phyloP scores from a whole-genome alignment of 1,140 invertebrate genomes.

The Monochamus saltuarius region DNA sequence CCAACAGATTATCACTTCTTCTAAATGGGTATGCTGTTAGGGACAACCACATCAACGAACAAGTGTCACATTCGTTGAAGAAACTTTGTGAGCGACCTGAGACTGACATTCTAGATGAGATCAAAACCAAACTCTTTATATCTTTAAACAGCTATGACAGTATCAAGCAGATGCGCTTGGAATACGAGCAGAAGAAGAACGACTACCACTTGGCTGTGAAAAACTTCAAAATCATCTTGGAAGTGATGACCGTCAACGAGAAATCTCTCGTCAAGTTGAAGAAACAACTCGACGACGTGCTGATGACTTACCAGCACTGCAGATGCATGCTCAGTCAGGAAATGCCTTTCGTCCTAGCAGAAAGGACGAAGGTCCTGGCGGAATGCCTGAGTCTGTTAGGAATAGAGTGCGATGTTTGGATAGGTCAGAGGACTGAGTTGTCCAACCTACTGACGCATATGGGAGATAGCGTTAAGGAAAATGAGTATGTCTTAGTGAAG shows the following conservation, averaged over 20 bases:
- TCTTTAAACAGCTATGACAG: constrained; percentile 23
- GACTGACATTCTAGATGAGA: constrained; percentile 19
- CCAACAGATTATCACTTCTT: constrained; percentile 24
- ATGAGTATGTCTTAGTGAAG: constrained; percentile 2
- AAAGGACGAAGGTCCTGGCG: constrained; percentile 31
- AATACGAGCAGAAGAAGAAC: constrained; percentile 35
- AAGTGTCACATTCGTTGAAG: constrained; percentile 23
- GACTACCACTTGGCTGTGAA: constrained; percentile 43
- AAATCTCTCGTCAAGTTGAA: constrained; percentile 39
- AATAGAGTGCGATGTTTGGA: constrained; percentile 15
- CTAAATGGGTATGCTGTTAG: constrained; percentile 26
- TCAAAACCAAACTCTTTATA: constrained; percentile 36
- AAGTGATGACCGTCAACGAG: constrained; percentile 40
- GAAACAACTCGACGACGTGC: constrained; percentile 42
- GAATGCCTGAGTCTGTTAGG: constrained; percentile 33
- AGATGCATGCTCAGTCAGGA: constrained; percentile 35
- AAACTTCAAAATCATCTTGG: constrained; percentile 45
- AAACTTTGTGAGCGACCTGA: constrained; percentile 24
- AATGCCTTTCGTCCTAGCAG: constrained; percentile 31
- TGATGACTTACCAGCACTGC: constrained; percentile 41
- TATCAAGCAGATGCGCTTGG: constrained; percentile 28
- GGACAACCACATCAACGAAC: constrained; percentile 25
- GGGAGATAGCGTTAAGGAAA: background rate
- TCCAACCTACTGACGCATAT: background rate
- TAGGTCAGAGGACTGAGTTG: constrained; percentile 1